phyloP scores from a whole-genome alignment of 2,888 invertebrate genomes.

The Druceiella hillmani region DNA sequence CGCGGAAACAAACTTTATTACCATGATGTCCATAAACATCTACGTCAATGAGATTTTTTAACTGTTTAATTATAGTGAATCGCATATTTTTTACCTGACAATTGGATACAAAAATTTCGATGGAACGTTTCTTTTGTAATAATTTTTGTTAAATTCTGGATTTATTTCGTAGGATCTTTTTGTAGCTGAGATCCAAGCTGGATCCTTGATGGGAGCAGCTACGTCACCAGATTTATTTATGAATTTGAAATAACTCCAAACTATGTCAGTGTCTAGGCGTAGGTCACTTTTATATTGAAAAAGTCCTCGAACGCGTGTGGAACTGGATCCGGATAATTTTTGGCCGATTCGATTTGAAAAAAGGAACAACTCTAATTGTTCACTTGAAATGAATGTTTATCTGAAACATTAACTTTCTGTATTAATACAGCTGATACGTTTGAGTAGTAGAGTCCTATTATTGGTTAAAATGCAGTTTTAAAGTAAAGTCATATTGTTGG shows the following conservation, averaged over 20 bases:
- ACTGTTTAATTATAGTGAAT: conserved; percentile 36
- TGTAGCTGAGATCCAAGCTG: neutral
- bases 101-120: conserved; percentile 53
- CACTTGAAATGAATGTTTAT: conserved; percentile 44
- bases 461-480: too few relatives aligned
- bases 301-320: conserved; percentile 32
- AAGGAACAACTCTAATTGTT: conserved; percentile 46
- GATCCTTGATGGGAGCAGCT: conserved; percentile 31
- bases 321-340: conserved; percentile 24
- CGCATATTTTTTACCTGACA: conserved; percentile 42
- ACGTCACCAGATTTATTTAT: conserved; percentile 27
- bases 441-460: conserved; percentile 30
- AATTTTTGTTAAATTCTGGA: conserved; percentile 5
- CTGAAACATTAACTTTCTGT: too few relatives aligned
- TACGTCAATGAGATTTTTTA: conserved; percentile 52
- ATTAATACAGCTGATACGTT: conserved; percentile 37
- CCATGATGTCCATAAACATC: conserved; percentile 63
- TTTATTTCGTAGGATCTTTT: too few relatives aligned
- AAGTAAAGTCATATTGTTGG: too few relatives aligned
- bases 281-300: conserved; percentile 55
- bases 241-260: conserved; percentile 37
- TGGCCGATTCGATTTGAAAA: conserved; percentile 43
- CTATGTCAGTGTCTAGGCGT: conserved; percentile 47
- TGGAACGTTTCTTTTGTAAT: conserved; percentile 40
- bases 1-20: conserved; percentile 28